Evolutionary conservation across 2,888 invertebrate species (phyloP), one percentile per base, ranked within the genome.

Genomic region (Hypomecis atomaria): DNA sequence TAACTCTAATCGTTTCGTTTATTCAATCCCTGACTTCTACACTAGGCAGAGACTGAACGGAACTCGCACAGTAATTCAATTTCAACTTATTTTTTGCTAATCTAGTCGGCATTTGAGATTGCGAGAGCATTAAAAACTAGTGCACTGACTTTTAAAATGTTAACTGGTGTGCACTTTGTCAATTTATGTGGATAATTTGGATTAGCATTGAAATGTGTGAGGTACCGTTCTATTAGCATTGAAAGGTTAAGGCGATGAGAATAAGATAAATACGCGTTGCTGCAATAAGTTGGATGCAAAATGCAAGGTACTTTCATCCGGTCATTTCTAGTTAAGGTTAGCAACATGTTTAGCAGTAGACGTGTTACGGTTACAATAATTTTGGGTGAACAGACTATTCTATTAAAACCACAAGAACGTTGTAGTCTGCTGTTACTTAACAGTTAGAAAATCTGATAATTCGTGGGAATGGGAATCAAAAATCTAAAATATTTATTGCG

Each of bases 81-180:
- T 40, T 36, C 47, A 34, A 58, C 8, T 11, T 33, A 5, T 42
- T 49, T 56, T 47, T 56, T 47, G 38, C 36, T 40, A 40, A 42
- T 43, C 45, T 40, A 36, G 0, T n/a, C 33, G 57, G 52, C 53
- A 42, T 53, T 48, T 37, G 6, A 40, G 6, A n/a, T 62, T 53
- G 62, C 52, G 47, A 48, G 33, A 52, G 6, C n/a, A 5, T 11
- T 7, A 53, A 57, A 48, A 58, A 54, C 47, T 7, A 36, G 55
- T 40, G 44, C 56, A 40, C 4, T 43, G 48, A 55, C 55, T 61
- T 61, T 62, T 62, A 50, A 38, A 50, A 36, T 37, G 43, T 42
- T 52, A 33, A 40, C 40, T 43, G 33, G 5, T 9, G 23, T 52
- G 42, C 44, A 50, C 45, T 62, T 23, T 54, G 44, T 33, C n/a